phyloP scores from a whole-genome alignment of 1,140 invertebrate genomes.

The Littorina saxatilis region DNA sequence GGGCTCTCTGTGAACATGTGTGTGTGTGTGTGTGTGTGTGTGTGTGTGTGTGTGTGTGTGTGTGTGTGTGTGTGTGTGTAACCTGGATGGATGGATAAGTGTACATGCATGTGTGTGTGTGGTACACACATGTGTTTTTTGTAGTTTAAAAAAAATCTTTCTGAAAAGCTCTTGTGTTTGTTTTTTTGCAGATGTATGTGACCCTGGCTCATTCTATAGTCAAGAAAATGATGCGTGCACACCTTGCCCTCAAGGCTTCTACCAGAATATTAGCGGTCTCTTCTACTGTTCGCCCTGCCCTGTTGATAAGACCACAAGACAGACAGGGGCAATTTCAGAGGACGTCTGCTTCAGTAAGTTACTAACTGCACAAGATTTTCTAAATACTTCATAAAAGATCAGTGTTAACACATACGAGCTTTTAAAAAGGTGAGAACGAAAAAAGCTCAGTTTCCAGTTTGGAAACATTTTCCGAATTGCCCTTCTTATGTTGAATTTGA shows the following conservation, averaged over 20 bases:
- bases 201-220: conserved; percentile 87
- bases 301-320: conserved; percentile 57
- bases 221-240: conserved; percentile 87
- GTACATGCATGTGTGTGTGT: no score
- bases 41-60: not conserved
- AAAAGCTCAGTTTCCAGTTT: not conserved
- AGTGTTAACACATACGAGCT: not conserved
- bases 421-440: not conserved
- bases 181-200: conserved; percentile 61
- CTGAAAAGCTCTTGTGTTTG: no score
- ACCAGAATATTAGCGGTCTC: conserved; percentile 85
- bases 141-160: no score
- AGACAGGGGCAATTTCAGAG: conserved; percentile 41
- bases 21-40: not conserved
- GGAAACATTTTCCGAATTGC: not conserved
- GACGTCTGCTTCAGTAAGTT: conserved; percentile 46
- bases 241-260: conserved; percentile 93
- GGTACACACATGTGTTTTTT: no score
- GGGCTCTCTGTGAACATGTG: no score
- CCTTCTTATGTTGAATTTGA: no score
- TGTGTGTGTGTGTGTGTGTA: no score
- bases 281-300: conserved; percentile 68
- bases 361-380: no score
- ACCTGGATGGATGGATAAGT: no score
- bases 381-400: no score